Evolutionary conservation across 2,113 vertebrate species (phyloP).

Genomic region (Sylvietta virens): DNA sequence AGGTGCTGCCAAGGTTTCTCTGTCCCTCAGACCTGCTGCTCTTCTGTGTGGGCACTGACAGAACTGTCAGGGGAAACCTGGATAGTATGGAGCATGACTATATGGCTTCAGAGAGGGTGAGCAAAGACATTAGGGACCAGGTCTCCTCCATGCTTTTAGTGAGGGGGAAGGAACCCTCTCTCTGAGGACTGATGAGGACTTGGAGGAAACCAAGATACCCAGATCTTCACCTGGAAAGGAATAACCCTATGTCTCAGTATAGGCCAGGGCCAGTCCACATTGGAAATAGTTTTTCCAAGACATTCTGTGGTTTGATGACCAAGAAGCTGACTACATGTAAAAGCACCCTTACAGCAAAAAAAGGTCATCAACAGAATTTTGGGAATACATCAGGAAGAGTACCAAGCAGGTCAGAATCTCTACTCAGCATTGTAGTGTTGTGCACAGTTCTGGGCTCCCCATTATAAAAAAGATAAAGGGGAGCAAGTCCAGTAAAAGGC

Average conservation of each 20-base stretch:
- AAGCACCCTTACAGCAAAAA: background rate
- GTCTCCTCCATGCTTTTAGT: background rate
- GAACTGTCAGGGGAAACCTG: background rate
- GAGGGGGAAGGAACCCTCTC: background rate
- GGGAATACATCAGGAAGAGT: background rate
- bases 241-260: accelerated
- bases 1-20: background rate
- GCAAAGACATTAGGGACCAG: background rate
- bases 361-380: background rate
- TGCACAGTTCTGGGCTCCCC: background rate
- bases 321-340: background rate
- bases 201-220: background rate
- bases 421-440: background rate
- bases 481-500: background rate
- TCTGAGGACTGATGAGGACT: background rate
- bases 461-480: background rate
- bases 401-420: background rate
- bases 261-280: accelerated
- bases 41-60: background rate
- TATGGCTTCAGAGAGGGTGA: background rate
- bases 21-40: background rate
- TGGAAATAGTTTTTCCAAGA: background rate
- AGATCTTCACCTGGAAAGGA: background rate
- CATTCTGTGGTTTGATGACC: background rate
- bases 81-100: background rate